A percentile compares a stretch with the other conserved stretches of the same genome.
Evolutionary conservation across 2,113 vertebrate species (phyloP).

Genomic region (Gobius niger): DNA sequence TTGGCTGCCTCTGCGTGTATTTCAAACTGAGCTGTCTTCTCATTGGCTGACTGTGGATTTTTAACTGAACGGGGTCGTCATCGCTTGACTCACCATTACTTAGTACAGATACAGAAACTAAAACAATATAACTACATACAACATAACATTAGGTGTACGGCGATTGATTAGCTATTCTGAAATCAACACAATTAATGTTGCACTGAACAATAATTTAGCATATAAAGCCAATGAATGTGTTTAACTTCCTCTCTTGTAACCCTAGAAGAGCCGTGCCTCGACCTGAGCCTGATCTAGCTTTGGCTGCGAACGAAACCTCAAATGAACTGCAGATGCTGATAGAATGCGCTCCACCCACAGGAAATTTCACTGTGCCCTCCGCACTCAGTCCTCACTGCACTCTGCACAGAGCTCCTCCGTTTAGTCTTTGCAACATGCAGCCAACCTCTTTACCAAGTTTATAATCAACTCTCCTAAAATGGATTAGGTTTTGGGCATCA

Average conservation of each 20-base stretch:
- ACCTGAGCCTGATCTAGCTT: slow-evolving; percentile 10
- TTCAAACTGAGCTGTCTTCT: slow-evolving; percentile 59
- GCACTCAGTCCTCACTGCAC: not conserved
- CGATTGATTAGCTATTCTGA: not conserved
- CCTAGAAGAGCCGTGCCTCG: slow-evolving; percentile 11
- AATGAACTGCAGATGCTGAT: slow-evolving; percentile 47
- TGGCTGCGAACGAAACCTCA: slow-evolving; percentile 39
- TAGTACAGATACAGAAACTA: slow-evolving; percentile 9
- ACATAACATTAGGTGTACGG: too few species aligned
- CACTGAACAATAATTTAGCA: too few species aligned
- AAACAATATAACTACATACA: slow-evolving; percentile 13
- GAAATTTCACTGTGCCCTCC: slow-evolving; percentile 13
- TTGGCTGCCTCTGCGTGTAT: slow-evolving; percentile 63
- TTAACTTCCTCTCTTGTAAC: slow-evolving; percentile 27
- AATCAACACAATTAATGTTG: too few species aligned
- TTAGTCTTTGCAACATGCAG: too few species aligned
- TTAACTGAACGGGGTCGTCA: slow-evolving; percentile 49
- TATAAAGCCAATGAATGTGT: not conserved
- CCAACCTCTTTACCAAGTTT: too few species aligned
- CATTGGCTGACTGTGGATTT: slow-evolving; percentile 60
- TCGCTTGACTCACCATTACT: slow-evolving; percentile 33
- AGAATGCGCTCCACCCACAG: slow-evolving; percentile 36
- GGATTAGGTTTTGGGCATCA: too few species aligned
- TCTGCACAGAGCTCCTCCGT: not conserved
- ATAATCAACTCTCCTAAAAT: too few species aligned